Percentiles rank a stretch among this genome's conserved stretches.
These are phyloP conservation scores for Carpatolechia fugitivella DNA, from an alignment of 2,888 invertebrate species.

Conservation along the genomic window DNA sequence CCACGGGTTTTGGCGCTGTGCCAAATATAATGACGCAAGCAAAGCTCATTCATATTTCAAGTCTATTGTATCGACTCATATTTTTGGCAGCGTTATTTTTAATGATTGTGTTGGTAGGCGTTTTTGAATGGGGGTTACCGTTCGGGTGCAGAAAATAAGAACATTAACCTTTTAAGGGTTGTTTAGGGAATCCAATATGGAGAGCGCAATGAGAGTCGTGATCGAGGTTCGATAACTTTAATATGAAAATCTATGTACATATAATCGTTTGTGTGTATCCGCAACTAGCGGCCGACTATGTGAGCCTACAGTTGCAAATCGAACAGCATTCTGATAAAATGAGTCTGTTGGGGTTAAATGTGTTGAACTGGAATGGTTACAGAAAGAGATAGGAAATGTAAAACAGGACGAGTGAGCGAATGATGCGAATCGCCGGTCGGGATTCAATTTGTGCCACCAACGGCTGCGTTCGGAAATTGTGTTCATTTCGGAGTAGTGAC, in stretches of 20 bases:
- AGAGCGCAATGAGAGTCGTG: no score
- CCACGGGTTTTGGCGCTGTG: constrained; percentile 50
- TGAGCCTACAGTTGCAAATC: no score
- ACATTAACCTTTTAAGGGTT: background rate
- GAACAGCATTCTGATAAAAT: background rate
- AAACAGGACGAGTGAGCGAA: constrained; percentile 48
- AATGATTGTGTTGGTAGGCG: background rate
- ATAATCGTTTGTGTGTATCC: no score
- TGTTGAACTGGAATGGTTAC: constrained; percentile 24
- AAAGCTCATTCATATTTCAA: constrained; percentile 54
- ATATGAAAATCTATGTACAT: no score
- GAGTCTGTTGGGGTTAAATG: constrained; percentile 20
- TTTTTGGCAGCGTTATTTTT: background rate
- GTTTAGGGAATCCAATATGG: no score
- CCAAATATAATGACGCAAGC: constrained; percentile 50
- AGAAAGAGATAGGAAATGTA: constrained; percentile 24
- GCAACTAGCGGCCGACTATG: no score
- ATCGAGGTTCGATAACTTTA: no score
- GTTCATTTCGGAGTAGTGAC: constrained; percentile 17
- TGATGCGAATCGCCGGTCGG: constrained; percentile 34
- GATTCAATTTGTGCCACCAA: constrained; percentile 34
- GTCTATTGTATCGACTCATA: constrained; percentile 9
- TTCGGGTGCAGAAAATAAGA: background rate
- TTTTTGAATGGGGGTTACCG: background rate
- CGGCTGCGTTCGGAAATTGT: constrained; percentile 43